These are phyloP conservation scores for Creontiades dilutus DNA, from an alignment of 2,888 invertebrate species.

Conservation along the genomic window DNA sequence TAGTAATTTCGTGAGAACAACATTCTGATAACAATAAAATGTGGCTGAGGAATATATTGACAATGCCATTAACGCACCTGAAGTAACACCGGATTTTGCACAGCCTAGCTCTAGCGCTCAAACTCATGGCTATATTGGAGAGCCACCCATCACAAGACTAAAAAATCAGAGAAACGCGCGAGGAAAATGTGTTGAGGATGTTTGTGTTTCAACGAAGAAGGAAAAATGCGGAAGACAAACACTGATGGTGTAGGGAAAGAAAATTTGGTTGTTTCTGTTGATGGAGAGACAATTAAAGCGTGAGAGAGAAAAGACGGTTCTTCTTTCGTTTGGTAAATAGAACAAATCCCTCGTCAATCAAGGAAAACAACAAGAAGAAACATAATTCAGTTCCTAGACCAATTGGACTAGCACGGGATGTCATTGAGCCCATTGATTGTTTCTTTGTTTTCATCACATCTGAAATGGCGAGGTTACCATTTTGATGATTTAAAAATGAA, in stretches of 20 bases:
- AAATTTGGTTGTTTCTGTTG: neutral
- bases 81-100: neutral
- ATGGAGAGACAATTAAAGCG: constrained; percentile 14
- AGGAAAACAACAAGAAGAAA: constrained; percentile 29
- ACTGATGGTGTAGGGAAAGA: neutral
- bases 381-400: constrained; percentile 19
- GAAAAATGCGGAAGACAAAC: neutral
- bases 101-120: neutral
- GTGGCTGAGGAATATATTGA: too few relatives aligned
- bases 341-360: neutral
- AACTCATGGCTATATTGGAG: neutral
- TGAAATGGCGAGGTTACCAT: constrained; percentile 45
- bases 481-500: too few relatives aligned
- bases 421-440: neutral
- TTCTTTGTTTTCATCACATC: constrained; percentile 34
- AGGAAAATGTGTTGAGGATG: neutral
- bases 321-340: constrained; percentile 48
- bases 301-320: constrained; percentile 5
- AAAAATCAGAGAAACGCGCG: neutral
- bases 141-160: neutral
- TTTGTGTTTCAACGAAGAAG: neutral
- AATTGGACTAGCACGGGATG: neutral
- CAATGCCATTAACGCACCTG: neutral
- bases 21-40: too few relatives aligned
- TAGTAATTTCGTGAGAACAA: too few relatives aligned